A percentile compares a stretch with the other conserved stretches of the same genome.
Conservation (phyloP, 2,797 vertebrate species). For the Micropoecilia bifurca region DNA sequence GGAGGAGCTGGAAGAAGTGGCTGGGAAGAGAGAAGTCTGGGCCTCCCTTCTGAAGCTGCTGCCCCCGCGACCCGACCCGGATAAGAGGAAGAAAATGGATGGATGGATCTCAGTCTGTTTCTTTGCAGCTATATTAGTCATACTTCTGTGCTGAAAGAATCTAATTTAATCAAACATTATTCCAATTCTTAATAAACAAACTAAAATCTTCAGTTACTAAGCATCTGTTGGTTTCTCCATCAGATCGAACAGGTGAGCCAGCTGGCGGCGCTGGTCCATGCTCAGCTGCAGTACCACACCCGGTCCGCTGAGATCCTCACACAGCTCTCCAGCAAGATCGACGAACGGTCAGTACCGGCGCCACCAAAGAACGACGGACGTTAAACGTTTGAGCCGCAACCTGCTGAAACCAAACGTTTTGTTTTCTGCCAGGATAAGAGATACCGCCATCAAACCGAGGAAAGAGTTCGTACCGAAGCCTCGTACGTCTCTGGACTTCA, state of each 20-base stretch:
- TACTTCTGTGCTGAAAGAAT: neutral
- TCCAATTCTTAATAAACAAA: neutral
- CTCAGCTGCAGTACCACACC: slow-evolving; percentile 96
- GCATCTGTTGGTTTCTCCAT: slow-evolving; percentile 20
- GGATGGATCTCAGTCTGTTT: neutral
- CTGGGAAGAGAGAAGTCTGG: no score
- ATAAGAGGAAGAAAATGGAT: no score
- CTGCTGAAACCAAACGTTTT: neutral
- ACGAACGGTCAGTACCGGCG: slow-evolving; percentile 85
- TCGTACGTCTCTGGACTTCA: slow-evolving; percentile 90
- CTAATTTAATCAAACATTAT: neutral
- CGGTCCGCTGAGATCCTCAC: slow-evolving; percentile 94
- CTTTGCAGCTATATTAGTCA: neutral
- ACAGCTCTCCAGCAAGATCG: slow-evolving; percentile 91
- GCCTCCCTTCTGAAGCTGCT: no score
- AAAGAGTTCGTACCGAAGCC: slow-evolving; percentile 92
- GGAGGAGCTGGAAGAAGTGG: no score
- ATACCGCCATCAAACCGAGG: slow-evolving; percentile 87
- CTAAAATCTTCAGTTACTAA: neutral
- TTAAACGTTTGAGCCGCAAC: neutral
- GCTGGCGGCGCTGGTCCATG: slow-evolving; percentile 92
- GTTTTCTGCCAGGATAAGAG: slow-evolving; percentile 87
- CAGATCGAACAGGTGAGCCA: slow-evolving; percentile 99
- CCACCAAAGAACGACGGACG: neutral
- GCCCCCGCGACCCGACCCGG: no score